phyloP scores from a whole-genome alignment of 2,888 invertebrate species.

The Melangyna quadrimaculata region DNA sequence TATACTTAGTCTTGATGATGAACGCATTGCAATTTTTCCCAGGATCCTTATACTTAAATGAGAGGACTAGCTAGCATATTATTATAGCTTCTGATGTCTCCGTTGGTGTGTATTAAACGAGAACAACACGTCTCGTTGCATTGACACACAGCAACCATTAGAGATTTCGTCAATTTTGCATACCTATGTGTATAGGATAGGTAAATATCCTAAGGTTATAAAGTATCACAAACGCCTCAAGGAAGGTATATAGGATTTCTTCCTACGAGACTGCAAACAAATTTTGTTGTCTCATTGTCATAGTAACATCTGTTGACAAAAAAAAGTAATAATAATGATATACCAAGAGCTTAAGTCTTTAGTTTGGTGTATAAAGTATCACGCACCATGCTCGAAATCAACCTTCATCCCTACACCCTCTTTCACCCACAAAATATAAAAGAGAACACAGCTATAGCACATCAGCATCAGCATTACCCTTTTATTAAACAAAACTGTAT shows the following conservation, averaged over 20 bases:
- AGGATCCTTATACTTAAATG: conserved; percentile 1
- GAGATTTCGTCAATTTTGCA: not conserved
- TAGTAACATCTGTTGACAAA: conserved; percentile 48
- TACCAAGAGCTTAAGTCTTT: conserved; percentile 1
- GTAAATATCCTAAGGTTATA: not conserved
- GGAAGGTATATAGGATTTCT: not conserved
- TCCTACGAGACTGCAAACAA: conserved; percentile 15
- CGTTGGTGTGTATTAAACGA: not conserved
- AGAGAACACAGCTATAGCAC: not conserved
- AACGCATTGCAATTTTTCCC: conserved; percentile 25
- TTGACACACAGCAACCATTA: not conserved
- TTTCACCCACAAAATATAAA: not conserved
- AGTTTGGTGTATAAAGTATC: conserved; percentile 3
- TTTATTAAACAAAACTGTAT: conserved; percentile 15
- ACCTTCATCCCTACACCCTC: not conserved
- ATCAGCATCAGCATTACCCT: not conserved
- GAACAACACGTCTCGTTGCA: conserved; percentile 9
- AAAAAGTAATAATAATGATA: not conserved
- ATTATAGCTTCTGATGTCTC: not conserved
- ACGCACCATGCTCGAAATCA: not conserved
- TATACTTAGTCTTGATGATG: not conserved
- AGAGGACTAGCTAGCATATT: not conserved
- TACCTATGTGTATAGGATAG: not conserved
- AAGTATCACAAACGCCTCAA: not conserved
- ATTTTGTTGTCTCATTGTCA: conserved; percentile 61